These are phyloP conservation scores for Neotoxoptera formosana DNA, from an alignment of 1,140 invertebrate genomes.

Conservation along the genomic window DNA sequence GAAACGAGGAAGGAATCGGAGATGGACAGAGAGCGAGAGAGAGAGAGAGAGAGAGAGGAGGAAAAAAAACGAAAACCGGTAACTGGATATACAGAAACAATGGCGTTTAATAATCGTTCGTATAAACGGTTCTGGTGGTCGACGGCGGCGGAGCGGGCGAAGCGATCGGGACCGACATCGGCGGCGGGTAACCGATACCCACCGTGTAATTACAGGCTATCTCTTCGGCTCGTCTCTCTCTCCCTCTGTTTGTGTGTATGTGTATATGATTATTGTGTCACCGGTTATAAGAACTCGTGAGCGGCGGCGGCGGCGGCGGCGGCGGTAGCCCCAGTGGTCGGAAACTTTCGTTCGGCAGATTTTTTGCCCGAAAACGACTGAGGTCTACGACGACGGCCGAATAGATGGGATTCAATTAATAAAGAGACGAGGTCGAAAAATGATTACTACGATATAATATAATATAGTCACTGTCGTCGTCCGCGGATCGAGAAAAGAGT, in stretches of 20 bases:
- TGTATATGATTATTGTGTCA: conserved; percentile 57
- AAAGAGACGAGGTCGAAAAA: background rate
- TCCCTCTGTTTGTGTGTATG: background rate
- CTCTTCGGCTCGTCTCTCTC: background rate
- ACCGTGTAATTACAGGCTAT: conserved; percentile 57
- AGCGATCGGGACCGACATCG: conserved; percentile 41
- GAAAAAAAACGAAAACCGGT: conserved; percentile 50
- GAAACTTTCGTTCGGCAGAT: background rate
- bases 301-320: background rate
- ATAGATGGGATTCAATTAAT: background rate
- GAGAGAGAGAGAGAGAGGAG: conserved; percentile 6
- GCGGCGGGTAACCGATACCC: conserved; percentile 56
- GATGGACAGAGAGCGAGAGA: background rate
- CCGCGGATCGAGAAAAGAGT: background rate
- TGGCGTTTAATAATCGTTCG: conserved; percentile 56
- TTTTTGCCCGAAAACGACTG: background rate
- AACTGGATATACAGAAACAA: conserved; percentile 56
- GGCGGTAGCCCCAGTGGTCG: conserved; percentile 39
- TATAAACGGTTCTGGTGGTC: conserved; percentile 46
- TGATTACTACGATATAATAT: background rate
- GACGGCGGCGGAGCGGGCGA: conserved; percentile 29
- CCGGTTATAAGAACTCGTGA: conserved; percentile 49
- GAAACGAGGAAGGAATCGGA: conserved; percentile 43
- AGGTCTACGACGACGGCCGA: background rate
- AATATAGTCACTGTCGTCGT: background rate